These are phyloP conservation scores for Chionomys nivalis DNA, from an alignment of 2,113 vertebrate genomes.

Conservation along the genomic window DNA sequence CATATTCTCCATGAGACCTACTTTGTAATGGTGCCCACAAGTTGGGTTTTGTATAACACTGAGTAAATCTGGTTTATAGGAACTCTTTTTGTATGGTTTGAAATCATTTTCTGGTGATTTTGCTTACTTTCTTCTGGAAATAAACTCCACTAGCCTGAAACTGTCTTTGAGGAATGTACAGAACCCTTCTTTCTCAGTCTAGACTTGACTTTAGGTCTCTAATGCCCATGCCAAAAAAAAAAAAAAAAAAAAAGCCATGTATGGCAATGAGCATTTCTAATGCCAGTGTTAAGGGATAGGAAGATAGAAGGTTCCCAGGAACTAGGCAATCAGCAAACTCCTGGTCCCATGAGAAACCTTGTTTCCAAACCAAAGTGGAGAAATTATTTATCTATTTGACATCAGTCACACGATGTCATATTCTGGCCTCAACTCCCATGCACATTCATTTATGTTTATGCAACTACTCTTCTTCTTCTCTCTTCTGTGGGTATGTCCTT, in stretches of 20 bases:
- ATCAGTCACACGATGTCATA: background rate
- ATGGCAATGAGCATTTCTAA: background rate
- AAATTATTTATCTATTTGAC: background rate
- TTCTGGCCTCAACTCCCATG: background rate
- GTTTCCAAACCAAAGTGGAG: background rate
- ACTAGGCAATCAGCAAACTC: background rate
- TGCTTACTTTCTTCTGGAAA: slow-evolving; percentile 10
- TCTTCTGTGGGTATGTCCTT: background rate
- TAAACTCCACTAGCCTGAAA: background rate
- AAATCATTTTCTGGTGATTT: slow-evolving; percentile 29
- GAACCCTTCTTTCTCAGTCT: background rate
- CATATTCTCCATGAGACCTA: background rate
- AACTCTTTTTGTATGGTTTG: background rate
- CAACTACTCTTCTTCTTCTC: background rate
- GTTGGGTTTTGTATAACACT: background rate
- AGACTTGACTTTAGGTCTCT: background rate
- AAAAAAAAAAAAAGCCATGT: background rate
- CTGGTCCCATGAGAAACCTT: background rate
- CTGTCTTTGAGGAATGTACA: background rate
- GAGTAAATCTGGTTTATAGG: background rate
- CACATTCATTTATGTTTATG: background rate
- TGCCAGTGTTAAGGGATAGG: too few relatives aligned
- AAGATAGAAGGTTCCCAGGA: background rate
- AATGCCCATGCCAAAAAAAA: background rate
- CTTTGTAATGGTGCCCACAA: background rate